These are phyloP conservation scores for Hirtodrosophila confusa DNA, from an alignment of 2,888 invertebrate species.

Conservation along the genomic window DNA sequence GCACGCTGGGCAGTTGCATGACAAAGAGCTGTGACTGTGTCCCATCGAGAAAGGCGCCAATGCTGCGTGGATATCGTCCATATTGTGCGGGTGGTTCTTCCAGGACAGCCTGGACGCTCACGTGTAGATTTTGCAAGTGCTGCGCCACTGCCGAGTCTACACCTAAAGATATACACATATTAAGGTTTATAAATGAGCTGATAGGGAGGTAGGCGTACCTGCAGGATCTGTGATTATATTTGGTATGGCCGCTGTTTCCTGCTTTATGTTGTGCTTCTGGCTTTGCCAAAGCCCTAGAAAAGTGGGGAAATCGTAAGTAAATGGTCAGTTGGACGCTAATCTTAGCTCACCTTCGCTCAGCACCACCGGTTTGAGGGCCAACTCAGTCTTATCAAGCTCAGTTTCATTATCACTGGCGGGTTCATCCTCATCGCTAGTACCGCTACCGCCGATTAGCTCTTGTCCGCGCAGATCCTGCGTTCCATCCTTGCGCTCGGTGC, in stretches of 20 bases:
- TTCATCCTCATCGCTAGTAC: constrained; percentile 73
- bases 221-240: constrained; percentile 3
- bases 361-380: constrained; percentile 79
- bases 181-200: not conserved
- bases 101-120: constrained; percentile 49
- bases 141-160: constrained; percentile 65
- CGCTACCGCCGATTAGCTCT: constrained; percentile 71
- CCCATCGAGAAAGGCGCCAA: constrained; percentile 75
- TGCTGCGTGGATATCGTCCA: constrained; percentile 77
- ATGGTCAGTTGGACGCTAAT: too few relatives aligned
- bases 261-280: constrained; percentile 31
- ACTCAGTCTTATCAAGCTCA: constrained; percentile 76
- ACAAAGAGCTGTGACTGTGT: constrained; percentile 80
- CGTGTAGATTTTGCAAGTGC: constrained; percentile 67
- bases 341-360: constrained; percentile 77
- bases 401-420: constrained; percentile 60
- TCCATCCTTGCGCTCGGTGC: constrained; percentile 76
- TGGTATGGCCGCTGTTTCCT: constrained; percentile 17
- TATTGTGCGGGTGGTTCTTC: constrained; percentile 54
- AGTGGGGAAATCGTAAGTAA: not conserved
- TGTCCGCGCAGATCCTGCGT: constrained; percentile 69
- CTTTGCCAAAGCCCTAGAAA: constrained; percentile 56
- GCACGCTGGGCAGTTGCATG: constrained; percentile 78
- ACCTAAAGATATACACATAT: not conserved
- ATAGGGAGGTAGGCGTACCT: constrained; percentile 16